Conservation (phyloP, 2,797 vertebrate genomes). For the Acanthopagrus latus region DNA sequence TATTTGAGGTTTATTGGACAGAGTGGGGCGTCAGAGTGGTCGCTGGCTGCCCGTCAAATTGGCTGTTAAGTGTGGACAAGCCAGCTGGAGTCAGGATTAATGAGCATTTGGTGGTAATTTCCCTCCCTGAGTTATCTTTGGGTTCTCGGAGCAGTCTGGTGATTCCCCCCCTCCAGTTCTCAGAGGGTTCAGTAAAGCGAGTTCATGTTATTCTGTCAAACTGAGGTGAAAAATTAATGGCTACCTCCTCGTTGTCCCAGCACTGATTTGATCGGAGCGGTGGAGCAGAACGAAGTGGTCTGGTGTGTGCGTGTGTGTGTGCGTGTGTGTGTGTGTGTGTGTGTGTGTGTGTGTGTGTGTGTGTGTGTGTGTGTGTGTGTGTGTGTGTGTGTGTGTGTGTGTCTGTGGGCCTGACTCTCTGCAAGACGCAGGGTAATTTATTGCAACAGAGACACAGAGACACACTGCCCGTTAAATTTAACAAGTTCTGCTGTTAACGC, state of each 20-base stretch:
- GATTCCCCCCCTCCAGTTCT: constrained; percentile 29
- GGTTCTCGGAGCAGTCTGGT: background rate
- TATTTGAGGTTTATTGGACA: constrained; percentile 13
- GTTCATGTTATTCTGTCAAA: constrained; percentile 55
- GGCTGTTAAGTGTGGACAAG: constrained; percentile 3
- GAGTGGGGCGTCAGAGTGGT: constrained; percentile 9
- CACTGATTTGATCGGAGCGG: constrained; percentile 59
- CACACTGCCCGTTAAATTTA: constrained; percentile 22
- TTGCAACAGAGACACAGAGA: constrained; percentile 43
- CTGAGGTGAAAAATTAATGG: constrained; percentile 60
- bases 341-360: constrained; percentile 14
- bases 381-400: constrained; percentile 27
- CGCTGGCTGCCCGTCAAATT: constrained; percentile 34
- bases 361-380: background rate
- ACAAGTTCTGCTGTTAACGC: constrained; percentile 13
- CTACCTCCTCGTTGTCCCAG: constrained; percentile 40
- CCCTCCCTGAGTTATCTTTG: constrained; percentile 31
- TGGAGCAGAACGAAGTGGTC: constrained; percentile 45
- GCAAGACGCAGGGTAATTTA: constrained; percentile 49
- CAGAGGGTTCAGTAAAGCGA: constrained; percentile 24
- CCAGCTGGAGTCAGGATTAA: constrained; percentile 35
- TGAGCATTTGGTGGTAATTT: constrained; percentile 36
- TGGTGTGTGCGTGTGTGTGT: constrained; percentile 20
- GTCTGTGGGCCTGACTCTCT: constrained; percentile 22
- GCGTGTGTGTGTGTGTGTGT: constrained; percentile 17